Evolutionary conservation across 2,888 invertebrate species (phyloP).

Genomic region (Eulithis testata): DNA sequence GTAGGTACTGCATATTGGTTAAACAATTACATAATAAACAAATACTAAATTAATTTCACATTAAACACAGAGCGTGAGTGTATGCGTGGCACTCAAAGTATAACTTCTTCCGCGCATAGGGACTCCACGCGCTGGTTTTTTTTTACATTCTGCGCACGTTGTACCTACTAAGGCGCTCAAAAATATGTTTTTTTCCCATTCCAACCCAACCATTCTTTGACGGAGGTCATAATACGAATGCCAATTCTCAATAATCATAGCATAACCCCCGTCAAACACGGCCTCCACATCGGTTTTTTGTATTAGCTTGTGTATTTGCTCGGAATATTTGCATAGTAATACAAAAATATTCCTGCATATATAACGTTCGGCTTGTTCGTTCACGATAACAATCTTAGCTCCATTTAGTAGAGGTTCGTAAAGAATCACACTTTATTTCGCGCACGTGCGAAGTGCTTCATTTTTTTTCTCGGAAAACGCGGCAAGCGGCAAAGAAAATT

Average conservation of each 20-base stretch:
- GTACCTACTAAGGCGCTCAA: too few species aligned
- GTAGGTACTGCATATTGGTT: too few species aligned
- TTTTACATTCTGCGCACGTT: too few species aligned
- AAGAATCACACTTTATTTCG: slow-evolving; percentile 68
- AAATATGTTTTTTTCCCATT: too few species aligned
- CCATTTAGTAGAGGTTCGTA: slow-evolving; percentile 53
- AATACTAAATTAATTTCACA: too few species aligned
- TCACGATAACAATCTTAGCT: slow-evolving; percentile 48
- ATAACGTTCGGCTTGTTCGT: slow-evolving; percentile 15
- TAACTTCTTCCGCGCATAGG: too few species aligned
- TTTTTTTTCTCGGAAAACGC: slow-evolving; percentile 60
- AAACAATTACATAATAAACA: too few species aligned
- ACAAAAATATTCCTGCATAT: slow-evolving; percentile 5
- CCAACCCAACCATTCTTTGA: too few species aligned
- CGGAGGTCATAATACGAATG: neutral
- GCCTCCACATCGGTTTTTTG: neutral
- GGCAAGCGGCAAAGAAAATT: slow-evolving; percentile 71
- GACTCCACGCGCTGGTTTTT: too few species aligned
- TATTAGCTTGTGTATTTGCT: neutral
- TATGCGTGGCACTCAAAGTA: too few species aligned
- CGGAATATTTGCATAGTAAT: slow-evolving; percentile 1
- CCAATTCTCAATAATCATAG: neutral
- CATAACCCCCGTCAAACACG: neutral
- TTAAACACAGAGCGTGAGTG: too few species aligned
- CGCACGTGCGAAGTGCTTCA: slow-evolving; percentile 67